Evolutionary conservation across 1,140 invertebrate species (phyloP).

Genomic region (Euschistus heros): DNA sequence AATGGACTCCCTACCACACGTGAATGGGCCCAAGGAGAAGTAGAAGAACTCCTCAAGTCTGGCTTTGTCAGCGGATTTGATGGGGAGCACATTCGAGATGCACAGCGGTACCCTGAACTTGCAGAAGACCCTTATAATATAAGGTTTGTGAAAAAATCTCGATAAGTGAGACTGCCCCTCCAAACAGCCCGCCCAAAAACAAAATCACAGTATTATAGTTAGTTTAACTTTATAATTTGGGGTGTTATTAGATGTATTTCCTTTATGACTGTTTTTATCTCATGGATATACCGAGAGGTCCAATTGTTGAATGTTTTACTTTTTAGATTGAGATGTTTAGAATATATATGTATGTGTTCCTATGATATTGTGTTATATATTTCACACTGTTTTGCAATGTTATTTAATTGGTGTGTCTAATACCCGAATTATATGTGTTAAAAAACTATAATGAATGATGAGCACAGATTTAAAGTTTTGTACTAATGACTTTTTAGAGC

Average conservation of each 20-base stretch:
- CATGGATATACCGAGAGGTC: constrained; percentile 11
- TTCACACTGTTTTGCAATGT: neutral
- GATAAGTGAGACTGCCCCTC: constrained; percentile 26
- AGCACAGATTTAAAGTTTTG: constrained; percentile 22
- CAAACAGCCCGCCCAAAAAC: neutral
- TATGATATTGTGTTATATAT: constrained; percentile 12
- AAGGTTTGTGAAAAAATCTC: constrained; percentile 65
- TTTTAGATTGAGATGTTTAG: constrained; percentile 13
- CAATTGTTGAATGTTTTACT: constrained; percentile 17
- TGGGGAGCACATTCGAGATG: constrained; percentile 82
- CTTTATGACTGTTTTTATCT: constrained; percentile 8
- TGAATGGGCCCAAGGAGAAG: constrained; percentile 54
- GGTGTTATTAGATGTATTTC: constrained; percentile 4
- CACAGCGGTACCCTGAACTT: constrained; percentile 77
- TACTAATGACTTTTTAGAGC: constrained; percentile 29
- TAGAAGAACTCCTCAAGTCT: constrained; percentile 75
- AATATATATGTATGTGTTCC: constrained; percentile 4
- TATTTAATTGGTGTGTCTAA: constrained; percentile 12
- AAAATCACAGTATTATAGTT: constrained; percentile 17
- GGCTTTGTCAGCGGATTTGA: constrained; percentile 75
- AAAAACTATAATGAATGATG: constrained; percentile 17
- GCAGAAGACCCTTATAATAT: constrained; percentile 94
- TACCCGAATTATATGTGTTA: constrained; percentile 18
- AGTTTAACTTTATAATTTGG: constrained; percentile 22
- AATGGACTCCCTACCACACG: constrained; percentile 62